Conservation (phyloP, 2,113 vertebrate genomes). For the Aepyceros melampus region DNA sequence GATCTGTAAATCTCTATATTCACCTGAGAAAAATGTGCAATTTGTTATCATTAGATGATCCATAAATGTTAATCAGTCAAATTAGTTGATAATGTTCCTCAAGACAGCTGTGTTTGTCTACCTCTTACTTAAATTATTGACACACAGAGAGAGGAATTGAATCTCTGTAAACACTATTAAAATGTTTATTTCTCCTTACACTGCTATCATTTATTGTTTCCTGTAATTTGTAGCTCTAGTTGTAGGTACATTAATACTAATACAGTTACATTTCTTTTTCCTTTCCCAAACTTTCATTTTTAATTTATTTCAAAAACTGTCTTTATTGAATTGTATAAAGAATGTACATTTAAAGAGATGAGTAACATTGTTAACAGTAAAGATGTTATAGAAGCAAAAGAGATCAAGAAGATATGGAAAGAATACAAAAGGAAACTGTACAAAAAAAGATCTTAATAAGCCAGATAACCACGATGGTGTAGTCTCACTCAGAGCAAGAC, state of each 20-base stretch:
- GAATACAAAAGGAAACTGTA: not conserved
- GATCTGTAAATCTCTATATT: not conserved
- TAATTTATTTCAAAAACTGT: not conserved
- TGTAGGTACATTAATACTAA: not conserved
- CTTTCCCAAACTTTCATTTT: not conserved
- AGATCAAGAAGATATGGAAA: not conserved
- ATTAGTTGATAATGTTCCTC: not conserved
- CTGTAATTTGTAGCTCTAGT: not conserved
- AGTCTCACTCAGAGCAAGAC: not conserved
- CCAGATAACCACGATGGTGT: not conserved
- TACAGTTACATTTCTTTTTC: not conserved
- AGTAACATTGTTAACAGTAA: not conserved
- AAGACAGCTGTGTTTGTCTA: not conserved
- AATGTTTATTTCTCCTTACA: not conserved
- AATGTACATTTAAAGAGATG: not conserved
- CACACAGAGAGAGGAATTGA: not conserved
- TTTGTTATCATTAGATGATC: not conserved
- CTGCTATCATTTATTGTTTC: not conserved
- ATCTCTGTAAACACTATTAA: not conserved
- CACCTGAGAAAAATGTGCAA: not conserved
- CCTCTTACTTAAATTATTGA: not conserved
- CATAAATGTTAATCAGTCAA: not conserved
- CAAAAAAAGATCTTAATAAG: not conserved
- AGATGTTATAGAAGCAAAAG: not conserved
- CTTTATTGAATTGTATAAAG: not conserved